These are phyloP conservation scores for Chaetops frenatus DNA, from an alignment of 2,113 vertebrate species.

Conservation along the genomic window DNA sequence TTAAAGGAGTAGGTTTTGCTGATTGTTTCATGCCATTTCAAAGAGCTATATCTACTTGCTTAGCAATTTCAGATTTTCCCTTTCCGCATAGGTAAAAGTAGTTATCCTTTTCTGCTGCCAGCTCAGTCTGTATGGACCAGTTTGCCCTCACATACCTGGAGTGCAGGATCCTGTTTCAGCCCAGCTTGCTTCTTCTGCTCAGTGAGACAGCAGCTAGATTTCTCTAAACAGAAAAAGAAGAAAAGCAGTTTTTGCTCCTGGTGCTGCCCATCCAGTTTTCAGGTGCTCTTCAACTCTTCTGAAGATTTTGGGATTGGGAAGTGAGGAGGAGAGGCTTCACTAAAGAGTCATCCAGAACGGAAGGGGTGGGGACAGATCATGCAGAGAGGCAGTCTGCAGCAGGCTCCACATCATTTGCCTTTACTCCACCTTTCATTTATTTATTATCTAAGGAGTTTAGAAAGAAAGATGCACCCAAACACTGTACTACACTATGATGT, in stretches of 20 bases:
- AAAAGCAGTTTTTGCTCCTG: background rate
- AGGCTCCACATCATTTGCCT: background rate
- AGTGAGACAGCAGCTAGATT: background rate
- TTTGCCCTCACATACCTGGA: conserved; percentile 41
- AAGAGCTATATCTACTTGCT: background rate
- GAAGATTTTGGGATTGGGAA: background rate
- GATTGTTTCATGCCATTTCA: background rate
- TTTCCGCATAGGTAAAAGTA: background rate
- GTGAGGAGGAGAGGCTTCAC: conserved; percentile 35
- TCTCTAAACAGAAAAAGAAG: background rate
- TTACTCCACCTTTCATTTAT: background rate
- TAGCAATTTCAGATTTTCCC: background rate
- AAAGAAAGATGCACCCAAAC: background rate
- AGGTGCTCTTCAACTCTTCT: conserved; percentile 10
- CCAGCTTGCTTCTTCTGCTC: background rate
- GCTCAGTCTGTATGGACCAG: background rate
- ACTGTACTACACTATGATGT: background rate
- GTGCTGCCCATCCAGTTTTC: background rate
- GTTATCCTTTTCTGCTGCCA: background rate
- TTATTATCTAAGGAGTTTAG: background rate
- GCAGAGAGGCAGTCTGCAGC: background rate
- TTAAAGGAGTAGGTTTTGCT: background rate
- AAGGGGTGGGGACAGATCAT: conserved; percentile 34
- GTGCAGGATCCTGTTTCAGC: background rate
- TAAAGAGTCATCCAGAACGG: background rate